Conservation (phyloP, 1,140 invertebrate genomes). For the Pseudoatta argentina region DNA sequence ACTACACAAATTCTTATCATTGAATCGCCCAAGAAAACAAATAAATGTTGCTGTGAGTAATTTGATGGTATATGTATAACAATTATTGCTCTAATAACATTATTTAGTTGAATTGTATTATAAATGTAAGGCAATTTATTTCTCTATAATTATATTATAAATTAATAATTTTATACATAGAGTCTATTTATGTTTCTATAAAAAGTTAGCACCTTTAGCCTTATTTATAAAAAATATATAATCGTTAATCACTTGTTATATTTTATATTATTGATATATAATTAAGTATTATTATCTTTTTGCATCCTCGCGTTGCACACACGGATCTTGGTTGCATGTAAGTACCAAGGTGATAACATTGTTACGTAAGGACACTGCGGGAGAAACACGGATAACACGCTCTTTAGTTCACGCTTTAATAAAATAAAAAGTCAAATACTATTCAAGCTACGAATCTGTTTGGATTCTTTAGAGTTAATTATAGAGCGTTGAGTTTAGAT, state of each 20-base stretch:
- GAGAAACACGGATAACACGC: slow-evolving; percentile 24
- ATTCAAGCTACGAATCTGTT: not conserved
- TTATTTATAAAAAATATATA: not conserved
- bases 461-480: slow-evolving; percentile 1
- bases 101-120: not conserved
- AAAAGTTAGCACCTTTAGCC: not conserved
- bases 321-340: not conserved
- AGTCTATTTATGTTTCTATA: not conserved
- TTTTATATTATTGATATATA: not conserved
- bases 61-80: slow-evolving; percentile 1
- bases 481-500: not conserved
- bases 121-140: not conserved
- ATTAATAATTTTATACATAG: not conserved
- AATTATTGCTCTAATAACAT: slow-evolving; percentile 9
- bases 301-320: not conserved
- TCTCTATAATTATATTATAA: not conserved
- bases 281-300: slow-evolving; percentile 10
- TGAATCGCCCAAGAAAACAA: slow-evolving; percentile 32
- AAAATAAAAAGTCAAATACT: not conserved
- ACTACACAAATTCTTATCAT: slow-evolving; percentile 25
- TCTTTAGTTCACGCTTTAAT: slow-evolving; percentile 13
- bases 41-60: slow-evolving; percentile 16
- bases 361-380: slow-evolving; percentile 5
- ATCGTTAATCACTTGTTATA: not conserved
- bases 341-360: slow-evolving; percentile 33